Evolutionary conservation across 2,113 vertebrate genomes (phyloP).

Genomic region (Syngnathus typhle): DNA sequence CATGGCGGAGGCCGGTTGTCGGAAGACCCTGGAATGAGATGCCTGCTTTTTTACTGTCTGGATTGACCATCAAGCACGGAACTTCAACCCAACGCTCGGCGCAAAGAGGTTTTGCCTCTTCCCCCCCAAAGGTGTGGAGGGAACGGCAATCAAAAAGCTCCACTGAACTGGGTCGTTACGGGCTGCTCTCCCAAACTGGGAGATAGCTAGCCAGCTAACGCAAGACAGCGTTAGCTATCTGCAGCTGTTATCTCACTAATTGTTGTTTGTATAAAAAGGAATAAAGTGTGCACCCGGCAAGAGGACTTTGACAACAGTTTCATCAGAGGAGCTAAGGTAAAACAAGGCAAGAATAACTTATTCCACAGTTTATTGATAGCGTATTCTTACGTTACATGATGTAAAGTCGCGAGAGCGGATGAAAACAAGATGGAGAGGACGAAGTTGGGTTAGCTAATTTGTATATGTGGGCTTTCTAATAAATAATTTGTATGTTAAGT

Average conservation of each 20-base stretch:
- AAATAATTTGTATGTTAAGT: background rate
- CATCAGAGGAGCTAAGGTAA: slow-evolving; percentile 37
- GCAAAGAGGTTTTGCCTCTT: slow-evolving; percentile 19
- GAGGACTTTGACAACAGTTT: slow-evolving; percentile 36
- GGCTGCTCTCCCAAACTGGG: slow-evolving; percentile 61
- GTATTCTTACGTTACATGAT: slow-evolving; percentile 45
- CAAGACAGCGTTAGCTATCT: slow-evolving; percentile 44
- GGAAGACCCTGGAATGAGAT: slow-evolving; percentile 67
- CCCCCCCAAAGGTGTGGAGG: slow-evolving; percentile 19
- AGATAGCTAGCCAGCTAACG: slow-evolving; percentile 56
- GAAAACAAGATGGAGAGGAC: slow-evolving; percentile 68
- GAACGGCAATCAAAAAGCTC: slow-evolving; percentile 20
- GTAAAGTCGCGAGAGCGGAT: slow-evolving; percentile 66
- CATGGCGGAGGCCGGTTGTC: slow-evolving; percentile 76
- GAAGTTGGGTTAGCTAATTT: slow-evolving; percentile 52
- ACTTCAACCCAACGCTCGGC: slow-evolving; percentile 13
- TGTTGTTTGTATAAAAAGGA: slow-evolving; percentile 44
- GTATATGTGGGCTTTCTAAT: slow-evolving; percentile 31
- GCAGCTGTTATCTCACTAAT: slow-evolving; percentile 49
- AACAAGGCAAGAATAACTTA: slow-evolving; percentile 5
- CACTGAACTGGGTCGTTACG: slow-evolving; percentile 30
- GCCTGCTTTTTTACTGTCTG: slow-evolving; percentile 42
- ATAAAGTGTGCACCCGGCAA: slow-evolving; percentile 44
- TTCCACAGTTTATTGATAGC: background rate
- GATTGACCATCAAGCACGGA: slow-evolving; percentile 31